Evolutionary conservation across 2,797 vertebrate species (phyloP), one percentile per base, ranked within the genome.

Genomic region (Pagetopsis macropterus): DNA sequence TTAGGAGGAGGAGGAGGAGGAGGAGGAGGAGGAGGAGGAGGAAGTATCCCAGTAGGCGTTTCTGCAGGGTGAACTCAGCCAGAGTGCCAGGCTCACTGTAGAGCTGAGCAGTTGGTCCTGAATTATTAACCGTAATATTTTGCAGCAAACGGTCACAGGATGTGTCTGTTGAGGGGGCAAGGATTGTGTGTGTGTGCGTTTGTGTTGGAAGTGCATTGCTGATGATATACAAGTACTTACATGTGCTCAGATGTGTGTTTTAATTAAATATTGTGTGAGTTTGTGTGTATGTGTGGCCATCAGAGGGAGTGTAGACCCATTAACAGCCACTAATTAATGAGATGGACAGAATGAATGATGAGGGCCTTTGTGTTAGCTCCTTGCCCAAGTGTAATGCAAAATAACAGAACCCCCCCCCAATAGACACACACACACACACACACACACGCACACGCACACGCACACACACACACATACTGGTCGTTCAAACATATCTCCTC

Each of bases 121-220:
- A 93, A 95, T 95, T 93, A 94, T 94, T 95, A 87, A 94, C 90
- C 66, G 72, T 78, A 80, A 76, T 84, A 91, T 91, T 92, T 89
- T 91, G 88, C 90, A 89, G 89, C 83, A 79, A 85, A 75, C 33
- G 66, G 64, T 76, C 17, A 46, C 75, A 81, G 81, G 84, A 75
- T 77, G 73, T 70, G 71, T 82, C 75, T 85, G 72, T 75, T 64
- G 79, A 84, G 65, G 49, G 75, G 72, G 74, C 73, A 70, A 63
- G 5, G 76, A 56, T 8, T 21, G 37, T 57, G 57, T 50, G 21
- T 37, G 50, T 77, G 50, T 55, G 57, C 50, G 21, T 62, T 60
- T 61, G 65, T 73, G 51, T 69, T 72, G 48, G 62, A 40, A 33
- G 69, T 17, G 58, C 40, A 37, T 37, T 37, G 33, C 33, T 37